phyloP scores from a whole-genome alignment of 2,113 vertebrate genomes.

The Anolis carolinensis region DNA sequence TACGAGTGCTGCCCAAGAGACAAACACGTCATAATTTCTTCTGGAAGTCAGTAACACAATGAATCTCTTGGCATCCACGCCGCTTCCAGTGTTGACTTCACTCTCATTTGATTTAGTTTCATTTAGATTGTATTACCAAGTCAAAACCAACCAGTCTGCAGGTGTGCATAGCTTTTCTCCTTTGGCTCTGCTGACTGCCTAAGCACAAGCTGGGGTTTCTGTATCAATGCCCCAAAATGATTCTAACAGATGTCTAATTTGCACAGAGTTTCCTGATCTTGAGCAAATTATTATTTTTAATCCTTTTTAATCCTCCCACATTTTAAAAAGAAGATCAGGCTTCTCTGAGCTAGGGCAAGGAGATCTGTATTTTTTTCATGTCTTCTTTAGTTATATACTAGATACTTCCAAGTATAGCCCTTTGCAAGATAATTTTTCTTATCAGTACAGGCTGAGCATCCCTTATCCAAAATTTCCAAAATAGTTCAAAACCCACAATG shows the following conservation, averaged over 20 bases:
- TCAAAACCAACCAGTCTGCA: background rate
- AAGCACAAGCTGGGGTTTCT: slow-evolving; percentile 52
- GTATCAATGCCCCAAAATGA: slow-evolving; percentile 23
- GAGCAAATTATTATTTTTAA: slow-evolving; percentile 39
- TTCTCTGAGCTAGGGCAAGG: slow-evolving; percentile 9
- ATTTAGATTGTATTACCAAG: background rate
- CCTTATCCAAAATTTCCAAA: no score
- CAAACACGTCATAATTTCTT: background rate
- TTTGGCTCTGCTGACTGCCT: background rate
- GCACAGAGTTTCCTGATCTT: background rate
- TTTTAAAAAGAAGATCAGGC: background rate
- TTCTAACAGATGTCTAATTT: slow-evolving; percentile 48
- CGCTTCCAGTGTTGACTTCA: slow-evolving; percentile 44
- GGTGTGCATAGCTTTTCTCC: slow-evolving; percentile 7
- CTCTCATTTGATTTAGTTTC: slow-evolving; percentile 4
- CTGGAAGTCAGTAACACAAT: slow-evolving; percentile 15
- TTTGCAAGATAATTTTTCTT: slow-evolving; percentile 19
- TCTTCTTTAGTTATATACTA: background rate
- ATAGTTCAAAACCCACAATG: no score
- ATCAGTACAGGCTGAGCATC: no score
- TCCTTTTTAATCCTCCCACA: background rate
- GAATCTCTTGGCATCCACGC: fast-evolving
- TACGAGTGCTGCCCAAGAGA: fast-evolving
- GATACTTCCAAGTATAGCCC: background rate
- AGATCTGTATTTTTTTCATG: no score